Evolutionary conservation across 2,113 vertebrate species (phyloP), one percentile per base, ranked within the genome.

Genomic region (Hypomesus transpacificus): DNA sequence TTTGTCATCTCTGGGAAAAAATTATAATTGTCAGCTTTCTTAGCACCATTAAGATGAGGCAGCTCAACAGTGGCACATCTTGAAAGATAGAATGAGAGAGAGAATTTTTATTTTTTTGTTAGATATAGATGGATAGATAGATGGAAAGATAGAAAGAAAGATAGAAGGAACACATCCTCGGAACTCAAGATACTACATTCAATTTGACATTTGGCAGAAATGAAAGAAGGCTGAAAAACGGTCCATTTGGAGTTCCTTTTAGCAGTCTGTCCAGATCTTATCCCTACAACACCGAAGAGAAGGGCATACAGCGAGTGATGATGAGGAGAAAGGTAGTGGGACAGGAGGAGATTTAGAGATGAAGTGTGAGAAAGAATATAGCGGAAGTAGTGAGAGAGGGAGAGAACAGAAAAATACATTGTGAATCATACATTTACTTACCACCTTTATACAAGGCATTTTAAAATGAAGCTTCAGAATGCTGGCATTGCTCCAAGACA

Each of bases 31-130:
- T 88, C 86, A 82, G 82, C 91, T 93, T 94, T 91, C 88, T 87
- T 95, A 98, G 96, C 96, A 97, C 95, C 96, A 94, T 94, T 94
- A 94, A 95, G 91, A 94, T 93, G 93, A 93, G 93, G 94, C 94
- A 94, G 95, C 93, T 94, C 89, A 94, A 93, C 91, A 94, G 93
- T 96, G 96, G 95, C 95, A 97, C 95, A 88, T 93, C 94, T 92
- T 94, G 87, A 68, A 90, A 92, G 7, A 92, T 83, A 91, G 91
- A 90, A 87, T 80, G 72, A 87, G 83, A 84, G 90, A 83, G 87
- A 87, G 88, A 89, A 80, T 13, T 5, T 1, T 9, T 13, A 79
- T 1, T 46, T 1, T 46, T 46, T 46, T 13, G 39, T 46, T 46
- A 11, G 39, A 46, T 46, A 46, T 34, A 3, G 31, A 34, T 34